Evolutionary conservation across 2,888 invertebrate genomes (phyloP).

Genomic region (Luperina testacea): DNA sequence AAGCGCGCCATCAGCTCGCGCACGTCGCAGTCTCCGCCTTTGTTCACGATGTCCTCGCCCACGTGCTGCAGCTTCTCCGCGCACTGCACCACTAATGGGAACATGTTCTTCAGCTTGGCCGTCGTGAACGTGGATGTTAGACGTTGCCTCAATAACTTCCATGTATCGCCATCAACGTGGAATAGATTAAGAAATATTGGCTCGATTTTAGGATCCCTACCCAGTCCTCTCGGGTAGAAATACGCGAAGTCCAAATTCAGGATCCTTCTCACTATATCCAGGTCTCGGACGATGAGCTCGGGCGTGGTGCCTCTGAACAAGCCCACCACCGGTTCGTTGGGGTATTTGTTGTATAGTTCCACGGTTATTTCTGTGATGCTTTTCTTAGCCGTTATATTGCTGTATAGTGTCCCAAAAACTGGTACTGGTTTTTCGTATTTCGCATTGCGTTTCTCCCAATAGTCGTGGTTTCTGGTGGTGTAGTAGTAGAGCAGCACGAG

Average conservation of each 20-base stretch:
- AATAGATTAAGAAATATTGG: constrained; percentile 77
- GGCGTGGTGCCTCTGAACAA: constrained; percentile 77
- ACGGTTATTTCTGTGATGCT: constrained; percentile 71
- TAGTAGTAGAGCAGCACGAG: constrained; percentile 72
- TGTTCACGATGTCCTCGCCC: constrained; percentile 69
- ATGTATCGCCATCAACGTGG: constrained; percentile 78
- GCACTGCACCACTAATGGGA: constrained; percentile 80
- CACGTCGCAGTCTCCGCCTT: constrained; percentile 73
- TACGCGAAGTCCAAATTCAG: constrained; percentile 76
- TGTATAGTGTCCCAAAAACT: constrained; percentile 77
- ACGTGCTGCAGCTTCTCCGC: constrained; percentile 76
- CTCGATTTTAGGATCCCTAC: constrained; percentile 72
- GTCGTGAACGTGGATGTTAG: constrained; percentile 83
- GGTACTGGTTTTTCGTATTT: constrained; percentile 77
- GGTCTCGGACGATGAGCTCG: constrained; percentile 78
- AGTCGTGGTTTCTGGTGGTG: constrained; percentile 74
- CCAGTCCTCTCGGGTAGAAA: constrained; percentile 77
- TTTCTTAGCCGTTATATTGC: constrained; percentile 70
- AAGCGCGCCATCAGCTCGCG: constrained; percentile 79
- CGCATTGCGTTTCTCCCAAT: constrained; percentile 79
- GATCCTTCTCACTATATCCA: constrained; percentile 75
- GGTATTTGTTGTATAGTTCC: constrained; percentile 77
- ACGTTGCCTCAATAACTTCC: constrained; percentile 80
- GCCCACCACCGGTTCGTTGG: constrained; percentile 80
- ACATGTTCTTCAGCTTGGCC: constrained; percentile 82